Evolutionary conservation across 2,888 invertebrate species (phyloP).

Genomic region (Lepidocyrtoides sp.): DNA sequence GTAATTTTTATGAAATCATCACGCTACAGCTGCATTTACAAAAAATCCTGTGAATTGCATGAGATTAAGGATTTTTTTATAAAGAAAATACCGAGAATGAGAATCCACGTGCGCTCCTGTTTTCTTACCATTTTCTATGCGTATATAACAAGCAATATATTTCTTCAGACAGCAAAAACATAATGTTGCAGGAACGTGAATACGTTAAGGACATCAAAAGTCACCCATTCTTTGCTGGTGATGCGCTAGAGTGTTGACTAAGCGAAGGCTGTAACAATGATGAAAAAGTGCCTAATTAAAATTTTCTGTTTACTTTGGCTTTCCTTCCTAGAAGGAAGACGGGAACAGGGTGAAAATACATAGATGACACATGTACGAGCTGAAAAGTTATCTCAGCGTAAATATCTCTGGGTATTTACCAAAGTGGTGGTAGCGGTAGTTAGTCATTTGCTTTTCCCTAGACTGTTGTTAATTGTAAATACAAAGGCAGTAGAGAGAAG

Average conservation of each 20-base stretch:
- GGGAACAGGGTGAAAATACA: no score
- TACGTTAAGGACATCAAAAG: no score
- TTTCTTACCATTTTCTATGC: neutral
- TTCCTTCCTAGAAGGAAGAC: constrained; percentile 20
- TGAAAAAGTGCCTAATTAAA: constrained; percentile 52
- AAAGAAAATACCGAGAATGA: no score
- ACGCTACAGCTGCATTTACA: neutral
- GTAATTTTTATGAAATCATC: constrained; percentile 9
- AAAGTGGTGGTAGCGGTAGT: neutral
- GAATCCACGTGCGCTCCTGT: constrained; percentile 18
- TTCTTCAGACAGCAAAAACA: no score
- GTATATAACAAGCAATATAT: no score
- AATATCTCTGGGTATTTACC: constrained; percentile 54
- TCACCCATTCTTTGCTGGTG: no score
- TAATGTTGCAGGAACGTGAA: no score
- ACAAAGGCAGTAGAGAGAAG: neutral
- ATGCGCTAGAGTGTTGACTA: neutral
- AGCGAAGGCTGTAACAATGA: neutral
- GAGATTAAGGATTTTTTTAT: neutral
- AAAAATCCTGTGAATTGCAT: neutral
- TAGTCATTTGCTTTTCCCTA: neutral
- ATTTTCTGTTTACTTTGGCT: constrained; percentile 44
- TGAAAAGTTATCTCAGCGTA: neutral
- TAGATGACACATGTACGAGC: neutral
- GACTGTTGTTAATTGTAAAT: neutral